Conservation (phyloP, 2,888 invertebrate genomes). For the Pseudococcus longispinus region DNA sequence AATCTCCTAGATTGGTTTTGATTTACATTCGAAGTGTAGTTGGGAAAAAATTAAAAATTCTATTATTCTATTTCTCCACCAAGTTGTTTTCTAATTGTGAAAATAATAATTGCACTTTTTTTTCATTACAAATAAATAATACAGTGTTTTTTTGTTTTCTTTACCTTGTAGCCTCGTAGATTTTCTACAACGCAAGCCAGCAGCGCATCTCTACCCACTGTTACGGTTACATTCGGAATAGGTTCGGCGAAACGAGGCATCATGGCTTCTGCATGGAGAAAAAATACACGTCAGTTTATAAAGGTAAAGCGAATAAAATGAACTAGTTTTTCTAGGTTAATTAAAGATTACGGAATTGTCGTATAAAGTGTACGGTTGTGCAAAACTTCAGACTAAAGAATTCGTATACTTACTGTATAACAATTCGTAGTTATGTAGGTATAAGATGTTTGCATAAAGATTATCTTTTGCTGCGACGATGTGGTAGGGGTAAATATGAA, state of each 20-base stretch:
- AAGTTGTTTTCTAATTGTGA: not conserved
- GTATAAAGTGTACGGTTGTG: not conserved
- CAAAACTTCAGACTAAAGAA: not conserved
- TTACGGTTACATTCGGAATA: conserved; percentile 88
- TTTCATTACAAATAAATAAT: not conserved
- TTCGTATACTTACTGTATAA: not conserved
- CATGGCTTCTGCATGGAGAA: conserved; percentile 68
- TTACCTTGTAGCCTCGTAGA: conserved; percentile 83
- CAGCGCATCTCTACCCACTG: conserved; percentile 84
- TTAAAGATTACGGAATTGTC: not conserved
- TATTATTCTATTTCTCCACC: not conserved
- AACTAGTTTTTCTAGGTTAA: conserved; percentile 1
- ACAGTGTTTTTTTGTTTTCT: not conserved
- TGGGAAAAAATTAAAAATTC: not conserved
- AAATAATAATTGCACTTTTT: conserved; percentile 16
- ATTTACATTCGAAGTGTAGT: not conserved
- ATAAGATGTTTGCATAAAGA: not conserved
- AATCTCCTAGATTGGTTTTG: not conserved
- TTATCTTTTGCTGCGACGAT: not conserved
- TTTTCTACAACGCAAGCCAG: conserved; percentile 90
- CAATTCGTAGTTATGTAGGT: not conserved
- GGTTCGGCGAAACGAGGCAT: conserved; percentile 86
- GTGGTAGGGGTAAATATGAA: not conserved
- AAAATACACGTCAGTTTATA: not conserved
- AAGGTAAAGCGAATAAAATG: not conserved